Evolutionary conservation across 2,113 vertebrate genomes (phyloP).

Genomic region (Dicaeum eximium): DNA sequence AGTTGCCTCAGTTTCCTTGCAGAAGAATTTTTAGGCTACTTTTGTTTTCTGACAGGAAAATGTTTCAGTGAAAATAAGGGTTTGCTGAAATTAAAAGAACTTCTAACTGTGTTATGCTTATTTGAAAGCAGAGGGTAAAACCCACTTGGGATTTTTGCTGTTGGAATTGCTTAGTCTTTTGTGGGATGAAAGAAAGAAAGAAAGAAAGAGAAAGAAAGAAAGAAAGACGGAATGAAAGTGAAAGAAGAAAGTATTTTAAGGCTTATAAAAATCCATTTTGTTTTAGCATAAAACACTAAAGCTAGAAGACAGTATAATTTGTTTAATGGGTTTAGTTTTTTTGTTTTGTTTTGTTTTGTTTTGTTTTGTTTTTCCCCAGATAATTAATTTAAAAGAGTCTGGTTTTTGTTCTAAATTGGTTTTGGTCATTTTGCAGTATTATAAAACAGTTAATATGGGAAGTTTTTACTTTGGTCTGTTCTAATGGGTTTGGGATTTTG

Average conservation of each 20-base stretch:
- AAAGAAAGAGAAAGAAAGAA: background rate
- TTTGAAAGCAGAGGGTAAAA: background rate
- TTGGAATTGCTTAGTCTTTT: background rate
- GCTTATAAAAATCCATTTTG: background rate
- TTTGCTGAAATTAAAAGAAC: background rate
- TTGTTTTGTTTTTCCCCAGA: too few species aligned
- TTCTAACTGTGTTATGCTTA: fast-evolving
- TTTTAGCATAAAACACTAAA: background rate
- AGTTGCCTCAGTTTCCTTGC: background rate
- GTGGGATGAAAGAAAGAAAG: background rate
- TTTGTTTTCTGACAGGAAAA: background rate
- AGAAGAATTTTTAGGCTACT: background rate
- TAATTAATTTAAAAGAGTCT: background rate
- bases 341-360: background rate
- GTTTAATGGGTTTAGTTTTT: background rate
- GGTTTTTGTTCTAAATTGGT: background rate
- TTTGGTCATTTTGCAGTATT: background rate
- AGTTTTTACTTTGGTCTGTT: background rate
- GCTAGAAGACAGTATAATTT: background rate
- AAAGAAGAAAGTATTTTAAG: background rate
- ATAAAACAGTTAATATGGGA: background rate
- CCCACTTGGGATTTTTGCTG: background rate
- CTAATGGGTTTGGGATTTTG: background rate
- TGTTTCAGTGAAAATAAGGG: background rate
- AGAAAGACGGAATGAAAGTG: background rate